Conservation (phyloP, 2,888 invertebrate genomes). For the Phorcus lineatus region DNA sequence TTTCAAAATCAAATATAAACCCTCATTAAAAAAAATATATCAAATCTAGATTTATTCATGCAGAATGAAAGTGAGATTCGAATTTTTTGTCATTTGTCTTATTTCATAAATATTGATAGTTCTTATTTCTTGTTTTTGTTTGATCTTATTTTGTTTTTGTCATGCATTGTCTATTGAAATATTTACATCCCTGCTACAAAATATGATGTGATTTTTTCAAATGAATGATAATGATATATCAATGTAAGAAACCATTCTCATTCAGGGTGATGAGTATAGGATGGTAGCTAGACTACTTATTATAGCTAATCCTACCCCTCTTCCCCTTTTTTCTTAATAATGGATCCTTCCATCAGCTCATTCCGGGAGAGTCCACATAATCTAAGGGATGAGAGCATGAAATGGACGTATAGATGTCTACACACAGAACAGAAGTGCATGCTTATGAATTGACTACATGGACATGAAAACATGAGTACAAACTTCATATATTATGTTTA, state of each 20-base stretch:
- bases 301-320: constrained; percentile 12
- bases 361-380: constrained; percentile 25
- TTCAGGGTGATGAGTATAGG: neutral
- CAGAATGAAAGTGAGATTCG: neutral
- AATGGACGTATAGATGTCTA: constrained; percentile 11
- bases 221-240: too few relatives aligned
- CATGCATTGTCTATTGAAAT: neutral
- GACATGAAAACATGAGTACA: too few relatives aligned
- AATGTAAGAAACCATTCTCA: neutral
- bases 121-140: neutral
- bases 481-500: too few relatives aligned
- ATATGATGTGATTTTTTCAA: too few relatives aligned
- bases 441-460: neutral
- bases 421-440: neutral
- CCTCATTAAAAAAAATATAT: neutral
- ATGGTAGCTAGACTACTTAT: neutral
- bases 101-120: neutral
- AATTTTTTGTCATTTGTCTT: neutral
- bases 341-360: constrained; percentile 25
- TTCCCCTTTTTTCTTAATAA: constrained; percentile 23
- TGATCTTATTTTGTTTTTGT: neutral
- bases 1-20: neutral
- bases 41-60: neutral
- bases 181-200: too few relatives aligned
- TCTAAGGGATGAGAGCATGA: constrained; percentile 20